Evolutionary conservation across 2,888 invertebrate species (phyloP), one percentile per base, ranked within the genome.

Genomic region (Leptopterna dolabrata): DNA sequence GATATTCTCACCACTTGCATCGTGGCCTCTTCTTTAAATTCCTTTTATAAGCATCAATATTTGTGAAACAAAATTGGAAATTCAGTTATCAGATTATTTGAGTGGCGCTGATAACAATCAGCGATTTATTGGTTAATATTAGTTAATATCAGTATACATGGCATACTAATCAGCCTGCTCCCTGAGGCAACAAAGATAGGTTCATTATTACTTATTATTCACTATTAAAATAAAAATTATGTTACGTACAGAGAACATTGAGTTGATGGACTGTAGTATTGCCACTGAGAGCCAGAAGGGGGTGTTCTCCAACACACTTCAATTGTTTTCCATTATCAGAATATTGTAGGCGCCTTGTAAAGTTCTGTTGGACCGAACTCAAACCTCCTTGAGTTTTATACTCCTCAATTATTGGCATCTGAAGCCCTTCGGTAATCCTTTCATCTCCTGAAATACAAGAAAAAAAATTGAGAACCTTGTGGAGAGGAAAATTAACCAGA

Each of bases 251-350:
- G 71, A 83, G 24, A 78, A 88, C 88, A 19, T 80, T 71, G n/a
- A 89, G 76, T 9, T n/a, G 87, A 11, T 63, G 41, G 16, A 27
- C 9, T 16, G 87, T 76, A 4, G 88, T 71, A 45, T 87, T 88
- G 91, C 91, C 88, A 91, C 30, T 93, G 36, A 43, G 41, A 43
- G 83, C 27, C 19, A 95, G 91, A 0, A 95, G 95, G 27, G 94
- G 93, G 91, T 96, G 96, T 85, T 93, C 93, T 0, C 95, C 94
- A 0, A 94, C 93, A 91, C 96, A 97, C 88, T 93, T 93, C 83
- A 96, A 91, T 14, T 92, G 92, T 90, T 93, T 94, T 14, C 94
- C 94, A 91, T 95, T 94, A 90, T 96, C 96, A 1, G 93, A 93
- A 36, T 95, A 94, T 0, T 92, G 92, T 86, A 96, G 91, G 13